These are phyloP conservation scores for Clusia tigrina DNA, from an alignment of 2,888 invertebrate species.

Conservation along the genomic window DNA sequence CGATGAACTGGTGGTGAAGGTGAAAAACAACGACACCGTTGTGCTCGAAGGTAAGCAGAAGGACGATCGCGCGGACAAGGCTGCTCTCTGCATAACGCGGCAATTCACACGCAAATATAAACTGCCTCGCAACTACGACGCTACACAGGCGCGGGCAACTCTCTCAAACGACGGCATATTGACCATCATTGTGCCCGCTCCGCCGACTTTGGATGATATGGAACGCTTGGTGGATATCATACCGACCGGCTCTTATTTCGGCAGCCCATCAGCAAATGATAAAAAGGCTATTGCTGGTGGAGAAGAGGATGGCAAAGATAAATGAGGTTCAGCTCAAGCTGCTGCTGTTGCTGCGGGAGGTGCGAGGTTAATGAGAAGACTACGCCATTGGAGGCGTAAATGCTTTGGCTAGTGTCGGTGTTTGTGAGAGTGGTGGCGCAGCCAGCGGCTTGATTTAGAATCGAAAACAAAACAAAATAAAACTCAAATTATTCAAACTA, in stretches of 20 bases:
- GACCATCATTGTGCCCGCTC: constrained; percentile 59
- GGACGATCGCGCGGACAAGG: constrained; percentile 50
- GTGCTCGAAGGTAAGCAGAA: constrained; percentile 55
- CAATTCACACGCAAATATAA: constrained; percentile 58
- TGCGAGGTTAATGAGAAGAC: too few relatives aligned
- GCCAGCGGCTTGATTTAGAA: too few relatives aligned
- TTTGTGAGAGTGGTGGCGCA: neutral
- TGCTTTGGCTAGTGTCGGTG: too few relatives aligned
- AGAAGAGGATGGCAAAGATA: neutral
- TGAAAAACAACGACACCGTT: constrained; percentile 55
- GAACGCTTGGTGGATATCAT: constrained; percentile 56
- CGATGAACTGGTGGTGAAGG: constrained; percentile 56
- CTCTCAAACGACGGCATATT: constrained; percentile 59
- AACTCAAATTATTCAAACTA: too few relatives aligned
- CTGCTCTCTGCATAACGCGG: constrained; percentile 54
- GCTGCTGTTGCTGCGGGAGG: neutral
- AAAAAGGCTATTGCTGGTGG: neutral
- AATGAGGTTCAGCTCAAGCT: neutral
- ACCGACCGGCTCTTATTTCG: constrained; percentile 55
- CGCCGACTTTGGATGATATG: constrained; percentile 55
- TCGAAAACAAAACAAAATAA: too few relatives aligned
- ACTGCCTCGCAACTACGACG: constrained; percentile 58
- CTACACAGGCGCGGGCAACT: constrained; percentile 54
- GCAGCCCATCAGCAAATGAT: constrained; percentile 40
- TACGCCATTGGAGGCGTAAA: too few relatives aligned